phyloP scores from a whole-genome alignment of 2,888 invertebrate species.

The Caenorhabditis becei region DNA sequence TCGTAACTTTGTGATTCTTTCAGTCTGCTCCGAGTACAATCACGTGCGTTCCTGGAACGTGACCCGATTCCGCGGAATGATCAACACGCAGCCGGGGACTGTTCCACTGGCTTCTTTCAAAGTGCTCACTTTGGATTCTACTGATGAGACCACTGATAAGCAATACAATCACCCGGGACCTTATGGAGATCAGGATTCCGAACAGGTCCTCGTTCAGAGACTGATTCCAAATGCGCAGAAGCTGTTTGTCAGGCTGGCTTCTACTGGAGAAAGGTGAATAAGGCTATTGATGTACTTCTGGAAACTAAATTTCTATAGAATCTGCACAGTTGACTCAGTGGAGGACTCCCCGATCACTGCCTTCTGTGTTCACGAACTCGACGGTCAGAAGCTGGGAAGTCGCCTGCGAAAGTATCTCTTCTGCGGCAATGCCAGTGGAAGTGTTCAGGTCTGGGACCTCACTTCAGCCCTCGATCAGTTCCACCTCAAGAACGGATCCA shows the following conservation, averaged over 20 bases:
- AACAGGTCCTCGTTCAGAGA: constrained; percentile 97
- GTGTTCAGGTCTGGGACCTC: constrained; percentile 97
- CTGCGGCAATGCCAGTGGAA: constrained; percentile 93
- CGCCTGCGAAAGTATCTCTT: constrained; percentile 91
- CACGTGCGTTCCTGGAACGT: constrained; percentile 98
- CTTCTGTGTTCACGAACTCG: constrained; percentile 97
- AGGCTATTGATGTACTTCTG: not conserved
- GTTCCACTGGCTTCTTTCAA: constrained; percentile 98
- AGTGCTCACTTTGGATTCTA: constrained; percentile 89
- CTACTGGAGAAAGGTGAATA: constrained; percentile 90
- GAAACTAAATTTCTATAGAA: constrained; percentile 84
- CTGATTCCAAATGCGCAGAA: constrained; percentile 97
- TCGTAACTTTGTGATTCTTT: constrained; percentile 26
- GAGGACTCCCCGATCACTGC: constrained; percentile 95
- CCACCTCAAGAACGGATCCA: constrained; percentile 82
- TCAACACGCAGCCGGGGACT: constrained; percentile 98
- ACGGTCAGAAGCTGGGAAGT: constrained; percentile 94
- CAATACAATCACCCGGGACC: constrained; percentile 86
- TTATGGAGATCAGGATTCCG: constrained; percentile 97
- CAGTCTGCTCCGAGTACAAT: constrained; percentile 94
- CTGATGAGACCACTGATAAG: constrained; percentile 82
- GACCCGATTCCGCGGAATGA: constrained; percentile 97
- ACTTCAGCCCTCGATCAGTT: constrained; percentile 92
- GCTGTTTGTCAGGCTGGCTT: constrained; percentile 93
- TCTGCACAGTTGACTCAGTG: constrained; percentile 94